Percentiles rank a stretch among this genome's conserved stretches.
Evolutionary conservation across 2,888 invertebrate species (phyloP).

Genomic region (Lithophane semibrunnea): DNA sequence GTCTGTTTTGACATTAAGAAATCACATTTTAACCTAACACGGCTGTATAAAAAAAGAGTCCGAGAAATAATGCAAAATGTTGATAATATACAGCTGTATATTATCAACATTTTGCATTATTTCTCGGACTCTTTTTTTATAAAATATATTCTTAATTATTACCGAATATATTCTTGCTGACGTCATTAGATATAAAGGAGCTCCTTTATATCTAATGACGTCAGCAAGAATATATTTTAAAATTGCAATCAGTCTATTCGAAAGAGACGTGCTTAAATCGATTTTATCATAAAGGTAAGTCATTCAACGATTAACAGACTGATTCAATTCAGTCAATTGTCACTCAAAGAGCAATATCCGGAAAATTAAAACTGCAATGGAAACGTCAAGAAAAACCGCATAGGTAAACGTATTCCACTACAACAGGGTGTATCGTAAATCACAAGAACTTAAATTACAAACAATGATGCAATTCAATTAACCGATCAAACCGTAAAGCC

Average conservation of each 20-base stretch:
- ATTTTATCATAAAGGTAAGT: background rate
- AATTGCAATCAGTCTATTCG: constrained; percentile 1
- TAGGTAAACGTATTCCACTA: background rate
- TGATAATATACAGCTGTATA: background rate
- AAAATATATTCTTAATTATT: too few relatives aligned
- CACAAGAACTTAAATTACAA: constrained; percentile 68
- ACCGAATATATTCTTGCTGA: too few relatives aligned
- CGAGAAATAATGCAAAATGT: too few relatives aligned
- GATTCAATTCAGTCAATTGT: background rate
- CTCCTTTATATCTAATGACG: background rate
- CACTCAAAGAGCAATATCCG: background rate
- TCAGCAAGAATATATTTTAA: background rate
- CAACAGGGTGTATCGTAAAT: constrained; percentile 53
- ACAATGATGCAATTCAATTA: constrained; percentile 84
- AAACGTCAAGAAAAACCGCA: background rate
- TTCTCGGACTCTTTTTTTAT: background rate
- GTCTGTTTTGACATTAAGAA: background rate
- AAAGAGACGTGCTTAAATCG: background rate
- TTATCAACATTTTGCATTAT: background rate
- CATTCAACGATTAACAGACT: background rate
- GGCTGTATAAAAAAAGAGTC: background rate
- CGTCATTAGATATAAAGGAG: too few relatives aligned
- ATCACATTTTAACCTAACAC: background rate
- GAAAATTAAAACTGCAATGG: background rate
- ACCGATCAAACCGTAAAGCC: constrained; percentile 79